These are phyloP conservation scores for Notodonta ziczac DNA, from an alignment of 2,888 invertebrate genomes.

Conservation along the genomic window DNA sequence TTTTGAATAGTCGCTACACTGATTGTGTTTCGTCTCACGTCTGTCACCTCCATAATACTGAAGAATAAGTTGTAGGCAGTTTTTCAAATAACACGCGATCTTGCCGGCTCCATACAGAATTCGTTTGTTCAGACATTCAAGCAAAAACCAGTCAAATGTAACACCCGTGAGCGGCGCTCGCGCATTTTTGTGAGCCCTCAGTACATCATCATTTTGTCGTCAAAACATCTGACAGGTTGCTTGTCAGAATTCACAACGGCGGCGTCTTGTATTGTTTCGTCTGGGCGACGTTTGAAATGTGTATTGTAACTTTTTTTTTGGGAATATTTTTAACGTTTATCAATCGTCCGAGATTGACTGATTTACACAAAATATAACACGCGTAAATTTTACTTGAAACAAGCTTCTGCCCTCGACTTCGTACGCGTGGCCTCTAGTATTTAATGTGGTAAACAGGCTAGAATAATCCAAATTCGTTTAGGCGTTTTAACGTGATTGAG, in stretches of 20 bases:
- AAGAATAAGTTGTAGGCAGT: too few relatives aligned
- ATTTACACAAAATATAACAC: neutral
- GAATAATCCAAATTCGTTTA: too few relatives aligned
- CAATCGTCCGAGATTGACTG: neutral
- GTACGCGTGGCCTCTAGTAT: too few relatives aligned
- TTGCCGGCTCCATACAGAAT: neutral
- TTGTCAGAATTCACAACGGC: conserved; percentile 22
- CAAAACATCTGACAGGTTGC: conserved; percentile 15
- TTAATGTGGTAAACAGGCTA: too few relatives aligned
- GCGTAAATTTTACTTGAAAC: too few relatives aligned
- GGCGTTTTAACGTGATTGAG: too few relatives aligned
- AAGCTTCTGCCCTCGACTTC: too few relatives aligned
- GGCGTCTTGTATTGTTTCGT: conserved; percentile 16
- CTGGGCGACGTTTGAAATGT: conserved; percentile 15
- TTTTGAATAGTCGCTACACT: too few relatives aligned
- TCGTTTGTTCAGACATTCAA: neutral
- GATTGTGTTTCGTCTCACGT: too few relatives aligned
- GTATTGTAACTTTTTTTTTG: conserved; percentile 10
- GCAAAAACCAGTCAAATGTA: conserved; percentile 2
- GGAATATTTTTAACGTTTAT: neutral
- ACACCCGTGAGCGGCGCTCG: conserved; percentile 10
- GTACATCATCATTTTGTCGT: conserved; percentile 26
- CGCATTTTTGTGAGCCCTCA: conserved; percentile 30
- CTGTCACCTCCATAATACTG: too few relatives aligned
- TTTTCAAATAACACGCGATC: neutral